These are phyloP conservation scores for Rhopilema esculentum DNA, from an alignment of 30 jellyfish, hydroid and myxozoan species.

Conservation along the genomic window DNA sequence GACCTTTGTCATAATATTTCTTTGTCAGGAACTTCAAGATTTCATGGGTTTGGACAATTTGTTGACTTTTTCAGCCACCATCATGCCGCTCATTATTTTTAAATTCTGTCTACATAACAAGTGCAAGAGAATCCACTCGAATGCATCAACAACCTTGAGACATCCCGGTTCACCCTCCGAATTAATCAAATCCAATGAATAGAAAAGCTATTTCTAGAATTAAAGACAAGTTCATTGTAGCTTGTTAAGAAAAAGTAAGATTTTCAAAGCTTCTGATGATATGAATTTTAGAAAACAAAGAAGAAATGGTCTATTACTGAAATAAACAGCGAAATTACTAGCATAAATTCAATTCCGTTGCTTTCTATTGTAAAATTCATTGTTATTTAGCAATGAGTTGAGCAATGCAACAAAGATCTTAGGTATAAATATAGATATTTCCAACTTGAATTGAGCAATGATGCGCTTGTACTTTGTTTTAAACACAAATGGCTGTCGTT, in stretches of 20 bases:
- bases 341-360: not conserved
- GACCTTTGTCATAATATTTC: too few relatives aligned
- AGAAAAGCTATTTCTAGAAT: too few relatives aligned
- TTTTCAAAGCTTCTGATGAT: not conserved
- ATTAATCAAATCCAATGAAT: not conserved
- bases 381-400: not conserved
- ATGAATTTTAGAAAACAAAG: not conserved
- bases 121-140: not conserved
- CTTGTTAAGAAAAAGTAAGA: too few relatives aligned
- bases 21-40: too few relatives aligned
- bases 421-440: not conserved
- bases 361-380: not conserved
- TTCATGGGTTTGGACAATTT: not conserved
- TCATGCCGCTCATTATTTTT: not conserved
- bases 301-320: not conserved
- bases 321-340: not conserved
- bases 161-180: not conserved
- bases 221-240: too few relatives aligned
- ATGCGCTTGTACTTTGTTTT: not conserved
- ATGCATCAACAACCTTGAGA: not conserved
- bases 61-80: not conserved
- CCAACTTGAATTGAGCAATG: not conserved
- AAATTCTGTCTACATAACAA: not conserved
- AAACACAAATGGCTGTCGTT: constrained; percentile 36
- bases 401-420: not conserved